Evolutionary conservation across 2,797 vertebrate species (phyloP).

Genomic region (Caiman crocodilus): DNA sequence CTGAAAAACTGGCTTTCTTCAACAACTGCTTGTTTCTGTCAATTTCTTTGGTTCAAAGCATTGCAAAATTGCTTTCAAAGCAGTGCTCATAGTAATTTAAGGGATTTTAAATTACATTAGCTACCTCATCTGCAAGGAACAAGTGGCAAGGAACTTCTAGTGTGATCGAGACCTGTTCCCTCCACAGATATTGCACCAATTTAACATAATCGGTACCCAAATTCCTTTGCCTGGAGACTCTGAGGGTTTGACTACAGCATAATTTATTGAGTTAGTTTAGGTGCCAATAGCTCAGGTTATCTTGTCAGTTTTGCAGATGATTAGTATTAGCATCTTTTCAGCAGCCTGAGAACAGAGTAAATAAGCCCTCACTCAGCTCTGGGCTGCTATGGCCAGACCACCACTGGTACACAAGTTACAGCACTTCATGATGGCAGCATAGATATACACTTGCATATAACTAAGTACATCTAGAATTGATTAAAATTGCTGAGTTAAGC

Average conservation of each 20-base stretch:
- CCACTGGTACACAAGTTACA: too few relatives aligned
- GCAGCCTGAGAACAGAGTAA: too few relatives aligned
- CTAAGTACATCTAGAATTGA: neutral
- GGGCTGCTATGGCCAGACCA: too few relatives aligned
- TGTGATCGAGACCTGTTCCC: neutral
- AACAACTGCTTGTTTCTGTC: neutral
- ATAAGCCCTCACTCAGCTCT: too few relatives aligned
- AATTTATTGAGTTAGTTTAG: too few relatives aligned
- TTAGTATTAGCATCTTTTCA: too few relatives aligned
- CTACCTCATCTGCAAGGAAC: too few relatives aligned
- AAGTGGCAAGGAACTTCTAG: neutral
- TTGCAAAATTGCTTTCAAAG: neutral
- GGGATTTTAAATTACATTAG: neutral
- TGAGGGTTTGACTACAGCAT: too few relatives aligned
- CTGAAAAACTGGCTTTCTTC: neutral
- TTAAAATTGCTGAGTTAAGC: neutral
- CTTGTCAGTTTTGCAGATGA: too few relatives aligned
- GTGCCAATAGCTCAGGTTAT: too few relatives aligned
- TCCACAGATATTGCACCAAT: neutral
- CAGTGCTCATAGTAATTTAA: neutral
- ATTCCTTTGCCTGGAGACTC: neutral
- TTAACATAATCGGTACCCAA: neutral
- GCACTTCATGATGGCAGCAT: neutral
- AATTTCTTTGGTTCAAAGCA: neutral
- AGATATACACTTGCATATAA: fast-evolving